Conservation (phyloP, 2,113 vertebrate genomes). For the Tursiops truncatus region DNA sequence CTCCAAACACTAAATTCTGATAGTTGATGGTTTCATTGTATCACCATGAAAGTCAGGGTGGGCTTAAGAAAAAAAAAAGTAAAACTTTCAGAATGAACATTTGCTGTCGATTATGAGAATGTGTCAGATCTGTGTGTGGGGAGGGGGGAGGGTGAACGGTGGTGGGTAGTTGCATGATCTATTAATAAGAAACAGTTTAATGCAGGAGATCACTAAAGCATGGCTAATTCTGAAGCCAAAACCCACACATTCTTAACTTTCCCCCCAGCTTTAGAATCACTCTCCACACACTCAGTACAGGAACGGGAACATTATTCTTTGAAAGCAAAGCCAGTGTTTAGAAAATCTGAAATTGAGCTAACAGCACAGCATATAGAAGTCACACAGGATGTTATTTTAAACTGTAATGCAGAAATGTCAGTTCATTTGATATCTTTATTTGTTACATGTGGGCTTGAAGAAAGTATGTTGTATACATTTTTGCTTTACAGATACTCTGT, state of each 20-base stretch:
- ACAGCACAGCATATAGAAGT: conserved; percentile 73
- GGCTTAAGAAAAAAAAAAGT: conserved; percentile 80
- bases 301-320: conserved; percentile 77
- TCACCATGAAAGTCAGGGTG: conserved; percentile 82
- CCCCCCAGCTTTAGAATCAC: conserved; percentile 76
- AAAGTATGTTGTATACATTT: conserved; percentile 60
- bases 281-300: conserved; percentile 70
- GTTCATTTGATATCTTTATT: conserved; percentile 78
- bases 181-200: conserved; percentile 89
- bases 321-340: conserved; percentile 81
- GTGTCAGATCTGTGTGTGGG: conserved; percentile 80
- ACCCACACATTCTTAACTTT: conserved; percentile 84
- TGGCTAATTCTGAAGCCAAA: conserved; percentile 84
- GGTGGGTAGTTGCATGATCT: conserved; percentile 82
- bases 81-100: conserved; percentile 81
- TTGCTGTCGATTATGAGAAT: conserved; percentile 86
- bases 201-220: conserved; percentile 83
- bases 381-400: conserved; percentile 80
- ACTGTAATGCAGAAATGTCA: conserved; percentile 73
- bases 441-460: conserved; percentile 73
- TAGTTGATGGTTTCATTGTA: conserved; percentile 74
- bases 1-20: conserved; percentile 74
- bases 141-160: conserved; percentile 38
- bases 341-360: conserved; percentile 79
- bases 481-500: conserved; percentile 49